Evolutionary conservation across 2,113 vertebrate species (phyloP).

Genomic region (Oostethus manadensis): DNA sequence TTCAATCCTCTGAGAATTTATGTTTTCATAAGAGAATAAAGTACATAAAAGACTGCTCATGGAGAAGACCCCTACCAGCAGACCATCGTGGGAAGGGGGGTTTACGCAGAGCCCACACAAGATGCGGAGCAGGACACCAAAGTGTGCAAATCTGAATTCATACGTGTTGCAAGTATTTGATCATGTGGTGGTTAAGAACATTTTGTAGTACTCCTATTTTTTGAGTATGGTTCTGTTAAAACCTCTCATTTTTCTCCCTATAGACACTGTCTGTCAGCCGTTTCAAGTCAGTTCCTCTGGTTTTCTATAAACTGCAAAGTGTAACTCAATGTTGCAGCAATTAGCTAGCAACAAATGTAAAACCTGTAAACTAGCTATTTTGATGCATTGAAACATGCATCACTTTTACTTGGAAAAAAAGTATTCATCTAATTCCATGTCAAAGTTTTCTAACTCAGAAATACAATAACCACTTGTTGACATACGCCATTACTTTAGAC

Average conservation of each 20-base stretch:
- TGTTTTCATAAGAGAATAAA: slow-evolving; percentile 60
- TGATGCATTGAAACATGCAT: background rate
- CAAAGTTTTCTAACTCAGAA: background rate
- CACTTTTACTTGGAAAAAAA: background rate
- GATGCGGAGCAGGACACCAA: slow-evolving; percentile 43
- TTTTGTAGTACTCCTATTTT: too few relatives aligned
- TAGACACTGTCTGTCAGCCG: background rate
- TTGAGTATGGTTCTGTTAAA: too few relatives aligned
- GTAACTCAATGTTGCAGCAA: background rate
- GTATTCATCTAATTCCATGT: background rate
- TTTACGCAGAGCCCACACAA: slow-evolving; percentile 64
- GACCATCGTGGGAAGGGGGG: slow-evolving; percentile 65
- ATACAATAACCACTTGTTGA: background rate
- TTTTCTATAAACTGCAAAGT: background rate
- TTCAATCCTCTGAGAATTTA: slow-evolving; percentile 57
- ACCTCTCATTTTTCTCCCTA: too few relatives aligned
- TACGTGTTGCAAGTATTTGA: too few relatives aligned
- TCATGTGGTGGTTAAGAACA: too few relatives aligned
- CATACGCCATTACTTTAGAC: background rate
- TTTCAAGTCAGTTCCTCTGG: background rate
- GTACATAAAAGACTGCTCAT: slow-evolving; percentile 58
- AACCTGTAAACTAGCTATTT: background rate
- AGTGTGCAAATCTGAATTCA: too few relatives aligned
- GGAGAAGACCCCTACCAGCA: slow-evolving; percentile 52
- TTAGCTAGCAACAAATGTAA: background rate